Evolutionary conservation across 37 sponge, comb jelly and placozoan species (phyloP), one percentile per base, ranked within the genome.

Genomic region (Axinella damicornis): DNA sequence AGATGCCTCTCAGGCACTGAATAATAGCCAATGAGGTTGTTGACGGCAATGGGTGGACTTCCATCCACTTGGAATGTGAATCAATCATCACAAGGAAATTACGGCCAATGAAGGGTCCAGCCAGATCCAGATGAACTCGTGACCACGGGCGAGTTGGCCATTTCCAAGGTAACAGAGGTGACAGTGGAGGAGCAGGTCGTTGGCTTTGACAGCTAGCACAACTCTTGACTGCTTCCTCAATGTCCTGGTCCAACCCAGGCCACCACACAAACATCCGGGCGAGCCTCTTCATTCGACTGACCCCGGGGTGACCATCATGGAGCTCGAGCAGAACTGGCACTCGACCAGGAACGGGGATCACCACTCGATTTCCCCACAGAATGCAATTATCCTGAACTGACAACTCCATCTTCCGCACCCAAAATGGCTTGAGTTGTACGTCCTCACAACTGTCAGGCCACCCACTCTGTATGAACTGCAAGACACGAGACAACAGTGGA

Each of bases 191-290:
- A 41, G 55, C 6, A 5, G 12, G 24, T 17, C 25, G 21, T 5
- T 36, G 2, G 25, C 31, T 18, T 17, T 41, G 76, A 6, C 71
- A 69, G 2, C 17, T 17, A 6, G 13, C 5, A 69, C 28, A 69
- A 5, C 21, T 20, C 6, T 30, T 2, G 17, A 34, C 71, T 31
- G 12, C 17, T 31, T 57, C 37, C 33, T 77, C 78, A 39, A 77
- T 56, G 9, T 77, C 53, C 22, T 57, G 14, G 62, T 77, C 78
- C 63, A 77, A 4, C 34, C 36, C 25, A 2, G 78, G 78, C 62
- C 62, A 77, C 78, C 78, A 77, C 34, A 77, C 78, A 9, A 60
- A 57, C 2, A n/a, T 58, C 17, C 78, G 57, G 18, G 53, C 78
- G n/a, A 77, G 30, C 18, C 28, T 40, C 35, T 77, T 77, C 78